Evolutionary conservation across 2,888 invertebrate genomes (phyloP), one percentile per base, ranked within the genome.

Genomic region (Apoda limacodes): DNA sequence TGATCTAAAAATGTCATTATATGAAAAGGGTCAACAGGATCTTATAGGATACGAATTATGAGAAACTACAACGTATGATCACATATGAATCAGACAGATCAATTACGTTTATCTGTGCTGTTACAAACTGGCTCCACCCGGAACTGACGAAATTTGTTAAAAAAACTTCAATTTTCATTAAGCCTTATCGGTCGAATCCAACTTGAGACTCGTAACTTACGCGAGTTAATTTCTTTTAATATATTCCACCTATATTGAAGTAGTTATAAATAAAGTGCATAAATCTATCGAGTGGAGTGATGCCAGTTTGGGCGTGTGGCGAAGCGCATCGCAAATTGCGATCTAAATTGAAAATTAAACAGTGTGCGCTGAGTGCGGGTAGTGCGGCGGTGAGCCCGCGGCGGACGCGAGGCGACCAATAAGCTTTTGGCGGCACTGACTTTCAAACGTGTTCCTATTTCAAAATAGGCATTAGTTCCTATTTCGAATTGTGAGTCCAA

Each of bases 301-400:
- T 69, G 74, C 66, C 55, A 65, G 70, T 74, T 76, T 74, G 75
- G 76, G 78, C 66, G 72, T 65, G 59, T 53, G 63, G 54, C 49
- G 56, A 47, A 50, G 52, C 62, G 57, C 70, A 82, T 82, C 82
- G 72, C 74, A 80, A 80, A 82, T 82, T 82, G 71, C 81, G 68
- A 82, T 82, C 82, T 82, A 74, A 82, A 82, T 82, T 82, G 81
- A 82, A 82, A 81, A 81, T 82, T 80, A 81, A 82, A 81, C 76
- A 80, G 71, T 66, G 61, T 46, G 46, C 50, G 45, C 43, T 17
- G 17, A 17, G 42, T 38, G 46, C 38, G 41, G 33, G 48, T 43
- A 34, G 36, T 45, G 45, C 33, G 45, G 45, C 43, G 40, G 40
- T 29, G 34, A 36, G 53, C 50, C 48, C 33, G 43, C 39, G 50